phyloP scores from a whole-genome alignment of 2,797 vertebrate species.

The Hipposideros larvatus region DNA sequence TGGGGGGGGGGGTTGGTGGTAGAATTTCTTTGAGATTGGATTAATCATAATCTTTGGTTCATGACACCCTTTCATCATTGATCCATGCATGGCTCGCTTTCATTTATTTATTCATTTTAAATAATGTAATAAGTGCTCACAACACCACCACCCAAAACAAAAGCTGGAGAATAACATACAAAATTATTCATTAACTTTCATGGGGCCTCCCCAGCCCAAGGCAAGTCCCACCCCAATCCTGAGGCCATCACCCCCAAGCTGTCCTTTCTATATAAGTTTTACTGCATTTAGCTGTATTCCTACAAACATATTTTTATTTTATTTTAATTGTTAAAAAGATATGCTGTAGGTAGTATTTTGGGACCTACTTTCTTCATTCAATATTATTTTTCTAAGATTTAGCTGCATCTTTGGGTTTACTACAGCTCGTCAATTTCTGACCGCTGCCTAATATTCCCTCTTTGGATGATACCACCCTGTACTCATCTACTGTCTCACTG shows the following conservation, averaged over 20 bases:
- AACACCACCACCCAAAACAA: background rate
- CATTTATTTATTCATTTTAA: slow-evolving; percentile 18
- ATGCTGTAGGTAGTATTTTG: background rate
- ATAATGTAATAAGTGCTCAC: background rate
- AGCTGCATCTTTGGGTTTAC: background rate
- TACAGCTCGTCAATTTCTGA: background rate
- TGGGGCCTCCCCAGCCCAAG: background rate
- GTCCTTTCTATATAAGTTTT: background rate
- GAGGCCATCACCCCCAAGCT: background rate
- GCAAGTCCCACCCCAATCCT: background rate
- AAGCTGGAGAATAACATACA: background rate
- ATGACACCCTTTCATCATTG: background rate
- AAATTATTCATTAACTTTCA: background rate
- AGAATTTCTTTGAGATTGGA: background rate
- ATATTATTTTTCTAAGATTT: background rate
- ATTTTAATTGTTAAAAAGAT: slow-evolving; percentile 20
- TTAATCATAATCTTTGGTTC: background rate
- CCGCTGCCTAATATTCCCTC: background rate
- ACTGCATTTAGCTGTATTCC: background rate
- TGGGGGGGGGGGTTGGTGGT: background rate
- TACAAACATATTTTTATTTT: slow-evolving; percentile 3
- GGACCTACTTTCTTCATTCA: background rate
- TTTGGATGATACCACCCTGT: background rate
- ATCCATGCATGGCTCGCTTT: background rate
- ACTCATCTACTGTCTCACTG: background rate